Base-by-base conservation (phyloP, 2,113 vertebrate species). In the Dromaius novaehollandiae region DNA sequence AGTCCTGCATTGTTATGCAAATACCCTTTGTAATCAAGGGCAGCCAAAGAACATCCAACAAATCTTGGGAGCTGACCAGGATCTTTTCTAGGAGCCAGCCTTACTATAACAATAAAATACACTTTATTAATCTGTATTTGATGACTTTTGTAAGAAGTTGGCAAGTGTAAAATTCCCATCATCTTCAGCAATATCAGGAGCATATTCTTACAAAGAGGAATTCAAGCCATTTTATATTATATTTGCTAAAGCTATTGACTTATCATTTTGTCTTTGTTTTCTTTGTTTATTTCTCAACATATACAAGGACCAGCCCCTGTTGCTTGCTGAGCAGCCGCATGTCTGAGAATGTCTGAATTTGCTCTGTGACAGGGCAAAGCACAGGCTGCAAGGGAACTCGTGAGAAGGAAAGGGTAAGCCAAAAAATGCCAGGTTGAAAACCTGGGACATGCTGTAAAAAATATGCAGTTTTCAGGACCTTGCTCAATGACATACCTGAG, bases 221-320 rank as follows among this genome's bases (percentile, higher is more conserved):
- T 50, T 58, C 46, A 46, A 73, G 21, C 11, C 3, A 18, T 69
- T 82, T 78, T 21, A 36, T 55, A 13, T n/a, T 16, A 5, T 20
- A 17, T 50, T 65, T 82, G 5, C 5, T 50, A 46, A 50, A 61
- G 30, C 11, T 66, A 19, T 38, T 69, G 8, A n/a, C 13, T 65
- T 60, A 34, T 21, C 12, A 28, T 76, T 94, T 69, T 60, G 40
- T 8, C 1, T 76, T 75, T 74, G 3, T 8, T 79, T 51, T 19
- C 74, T 75, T n/a, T 61, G 3, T 56, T 69, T 25, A 16, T 56
- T 92, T 90, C 42, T 80, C 13, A 68, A 3, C 7, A 16, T 13
- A 30, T 50, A 30, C 0, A 1, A 70, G 26, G 4, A 38, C 11
- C 21, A 68, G 10, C 15, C 5, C 22, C 78, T 74, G 13, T 22